A percentile compares a stretch with the other conserved stretches of the same genome.
Evolutionary conservation across 2,113 vertebrate genomes (phyloP).

Genomic region (Pangasianodon hypophthalmus): DNA sequence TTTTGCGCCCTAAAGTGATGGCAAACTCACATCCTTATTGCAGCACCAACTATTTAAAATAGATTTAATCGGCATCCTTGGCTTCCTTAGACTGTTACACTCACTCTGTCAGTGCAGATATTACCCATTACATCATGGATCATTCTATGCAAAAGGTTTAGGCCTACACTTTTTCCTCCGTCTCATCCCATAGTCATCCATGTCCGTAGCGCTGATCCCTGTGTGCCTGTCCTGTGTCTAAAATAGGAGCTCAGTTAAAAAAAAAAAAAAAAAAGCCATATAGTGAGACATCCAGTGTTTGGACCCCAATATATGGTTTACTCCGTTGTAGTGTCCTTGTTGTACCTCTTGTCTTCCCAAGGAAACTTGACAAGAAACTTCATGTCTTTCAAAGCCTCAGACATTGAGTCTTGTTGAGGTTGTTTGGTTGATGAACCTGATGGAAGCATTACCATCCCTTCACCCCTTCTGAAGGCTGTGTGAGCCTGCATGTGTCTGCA

Average conservation of each 20-base stretch:
- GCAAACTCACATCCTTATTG: slow-evolving; percentile 2
- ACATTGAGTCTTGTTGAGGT: not conserved
- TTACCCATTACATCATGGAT: slow-evolving; percentile 11
- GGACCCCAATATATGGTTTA: not conserved
- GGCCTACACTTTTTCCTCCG: slow-evolving; percentile 9
- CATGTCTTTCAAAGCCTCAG: not conserved
- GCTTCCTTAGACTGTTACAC: not conserved
- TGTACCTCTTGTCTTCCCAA: not conserved
- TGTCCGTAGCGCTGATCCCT: slow-evolving; percentile 22
- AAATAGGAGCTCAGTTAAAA: not conserved
- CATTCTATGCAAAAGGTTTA: slow-evolving; percentile 48
- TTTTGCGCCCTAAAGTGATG: slow-evolving; percentile 58
- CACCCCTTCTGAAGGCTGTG: slow-evolving; percentile 9
- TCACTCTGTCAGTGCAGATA: not conserved
- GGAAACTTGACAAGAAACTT: slow-evolving; percentile 18
- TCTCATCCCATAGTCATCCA: not conserved
- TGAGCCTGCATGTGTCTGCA: slow-evolving; percentile 21
- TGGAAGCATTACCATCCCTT: slow-evolving; percentile 5
- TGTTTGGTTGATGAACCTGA: not conserved
- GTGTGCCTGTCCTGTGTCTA: slow-evolving; percentile 23
- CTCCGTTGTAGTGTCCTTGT: not conserved
- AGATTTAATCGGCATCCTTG: slow-evolving; percentile 4
- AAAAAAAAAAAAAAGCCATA: not conserved
- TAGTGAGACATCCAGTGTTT: slow-evolving; percentile 3
- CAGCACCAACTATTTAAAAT: not conserved